A percentile compares a stretch with the other conserved stretches of the same genome.
phyloP scores from a whole-genome alignment of 1,140 invertebrate species.

The Drosophila bipectinata region DNA sequence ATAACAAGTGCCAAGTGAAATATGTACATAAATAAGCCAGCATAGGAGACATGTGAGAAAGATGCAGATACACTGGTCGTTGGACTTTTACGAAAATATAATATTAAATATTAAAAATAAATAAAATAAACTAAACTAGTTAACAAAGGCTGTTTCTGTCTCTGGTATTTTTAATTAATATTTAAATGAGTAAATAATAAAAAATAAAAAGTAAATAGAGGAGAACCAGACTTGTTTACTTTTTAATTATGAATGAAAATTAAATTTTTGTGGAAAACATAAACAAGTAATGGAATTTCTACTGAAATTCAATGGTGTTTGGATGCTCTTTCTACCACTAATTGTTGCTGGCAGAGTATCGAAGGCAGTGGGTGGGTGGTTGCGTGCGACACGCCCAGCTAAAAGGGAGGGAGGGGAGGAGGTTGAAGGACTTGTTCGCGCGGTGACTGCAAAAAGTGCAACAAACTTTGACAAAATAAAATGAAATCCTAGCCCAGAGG shows the following conservation, averaged over 20 bases:
- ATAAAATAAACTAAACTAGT: too few relatives aligned
- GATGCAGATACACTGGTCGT: slow-evolving; percentile 21
- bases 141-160: too few relatives aligned
- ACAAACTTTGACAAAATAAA: slow-evolving; percentile 75
- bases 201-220: too few relatives aligned
- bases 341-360: slow-evolving; percentile 41
- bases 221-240: too few relatives aligned
- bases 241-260: too few relatives aligned
- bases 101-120: too few relatives aligned
- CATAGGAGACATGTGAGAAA: slow-evolving; percentile 3
- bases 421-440: slow-evolving; percentile 42
- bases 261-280: background rate
- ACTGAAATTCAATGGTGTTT: background rate
- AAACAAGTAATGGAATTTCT: background rate
- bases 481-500: slow-evolving; percentile 52
- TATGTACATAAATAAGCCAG: slow-evolving; percentile 76
- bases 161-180: too few relatives aligned
- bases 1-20: slow-evolving; percentile 80
- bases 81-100: background rate
- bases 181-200: too few relatives aligned
- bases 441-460: slow-evolving; percentile 67
- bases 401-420: slow-evolving; percentile 12
- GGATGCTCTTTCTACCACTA: slow-evolving; percentile 5
- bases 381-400: background rate
- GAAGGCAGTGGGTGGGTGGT: background rate